Percentiles rank a stretch among this genome's conserved stretches.
These are phyloP conservation scores for Orthosia gothica DNA, from an alignment of 2,888 invertebrate genomes.

Conservation along the genomic window DNA sequence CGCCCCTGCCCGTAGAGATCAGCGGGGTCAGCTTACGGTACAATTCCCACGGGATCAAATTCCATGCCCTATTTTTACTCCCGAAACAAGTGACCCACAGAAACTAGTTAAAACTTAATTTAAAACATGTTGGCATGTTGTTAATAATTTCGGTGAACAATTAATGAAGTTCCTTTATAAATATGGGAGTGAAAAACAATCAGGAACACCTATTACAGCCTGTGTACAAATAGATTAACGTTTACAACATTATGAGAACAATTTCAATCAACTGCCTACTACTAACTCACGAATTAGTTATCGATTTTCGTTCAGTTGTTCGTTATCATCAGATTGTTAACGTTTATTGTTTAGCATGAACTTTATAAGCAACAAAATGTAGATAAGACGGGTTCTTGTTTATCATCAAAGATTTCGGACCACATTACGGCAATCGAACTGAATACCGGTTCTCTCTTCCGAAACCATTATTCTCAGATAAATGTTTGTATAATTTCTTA, in stretches of 20 bases:
- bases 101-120: conserved; percentile 52
- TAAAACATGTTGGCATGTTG: conserved; percentile 35
- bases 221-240: conserved; percentile 16
- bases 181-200: conserved; percentile 28
- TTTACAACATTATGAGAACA: conserved; percentile 40
- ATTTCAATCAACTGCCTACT: conserved; percentile 34
- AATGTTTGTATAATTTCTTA: conserved; percentile 24
- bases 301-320: conserved; percentile 35
- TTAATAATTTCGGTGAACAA: conserved; percentile 49
- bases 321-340: conserved; percentile 1
- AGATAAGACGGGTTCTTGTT: not conserved
- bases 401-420: not conserved
- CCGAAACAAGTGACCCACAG: conserved; percentile 28
- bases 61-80: conserved; percentile 39
- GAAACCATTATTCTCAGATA: not conserved
- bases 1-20: conserved; percentile 15
- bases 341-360: conserved; percentile 9
- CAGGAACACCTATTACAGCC: conserved; percentile 27
- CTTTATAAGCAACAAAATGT: not conserved
- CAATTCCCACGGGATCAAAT: conserved; percentile 36
- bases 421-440: not conserved
- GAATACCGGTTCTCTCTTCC: not conserved
- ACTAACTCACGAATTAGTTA: conserved; percentile 24
- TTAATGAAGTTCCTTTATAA: conserved; percentile 21
- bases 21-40: conserved; percentile 24